Percentiles rank a stretch among this genome's conserved stretches.
phyloP scores from a whole-genome alignment of 37 sponge, comb jelly and placozoan genomes.

The Amphimedon queenslandica region DNA sequence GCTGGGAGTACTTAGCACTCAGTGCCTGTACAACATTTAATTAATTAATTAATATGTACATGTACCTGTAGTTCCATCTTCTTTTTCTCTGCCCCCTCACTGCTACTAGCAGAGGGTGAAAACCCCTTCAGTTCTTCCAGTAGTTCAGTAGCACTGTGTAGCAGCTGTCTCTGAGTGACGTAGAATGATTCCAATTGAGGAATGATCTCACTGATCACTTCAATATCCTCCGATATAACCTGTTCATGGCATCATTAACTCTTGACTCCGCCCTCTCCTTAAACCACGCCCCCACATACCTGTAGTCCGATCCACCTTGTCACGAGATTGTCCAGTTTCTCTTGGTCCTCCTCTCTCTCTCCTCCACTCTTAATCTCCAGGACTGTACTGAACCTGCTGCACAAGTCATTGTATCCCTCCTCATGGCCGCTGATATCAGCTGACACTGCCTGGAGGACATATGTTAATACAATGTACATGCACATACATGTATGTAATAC shows the following conservation, averaged over 20 bases:
- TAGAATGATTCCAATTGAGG: conserved; percentile 44
- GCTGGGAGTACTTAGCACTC: too few species aligned
- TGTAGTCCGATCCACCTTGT: conserved; percentile 52
- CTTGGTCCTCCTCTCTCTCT: conserved; percentile 22
- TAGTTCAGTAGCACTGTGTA: conserved; percentile 9
- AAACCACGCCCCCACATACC: too few species aligned
- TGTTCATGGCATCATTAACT: too few species aligned
- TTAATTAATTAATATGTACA: too few species aligned
- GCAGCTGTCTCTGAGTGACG: neutral
- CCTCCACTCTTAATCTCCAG: conserved; percentile 28
- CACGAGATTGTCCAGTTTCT: conserved; percentile 44
- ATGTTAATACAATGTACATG: neutral
- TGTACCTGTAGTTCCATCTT: conserved; percentile 24
- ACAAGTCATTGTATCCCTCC: conserved; percentile 22
- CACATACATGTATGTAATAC: conserved; percentile 10
- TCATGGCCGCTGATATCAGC: conserved; percentile 35
- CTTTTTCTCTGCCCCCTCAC: conserved; percentile 32
- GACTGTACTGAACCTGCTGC: conserved; percentile 13
- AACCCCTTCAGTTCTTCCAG: conserved; percentile 8
- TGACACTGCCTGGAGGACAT: conserved; percentile 22
- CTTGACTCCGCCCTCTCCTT: too few species aligned
- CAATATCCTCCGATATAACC: conserved; percentile 40
- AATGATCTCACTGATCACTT: conserved; percentile 40
- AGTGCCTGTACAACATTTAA: too few species aligned
- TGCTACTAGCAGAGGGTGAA: conserved; percentile 41